Percentiles rank a stretch among this genome's conserved stretches.
phyloP scores from a whole-genome alignment of 2,797 vertebrate genomes.

The Enteromius radiatus region DNA sequence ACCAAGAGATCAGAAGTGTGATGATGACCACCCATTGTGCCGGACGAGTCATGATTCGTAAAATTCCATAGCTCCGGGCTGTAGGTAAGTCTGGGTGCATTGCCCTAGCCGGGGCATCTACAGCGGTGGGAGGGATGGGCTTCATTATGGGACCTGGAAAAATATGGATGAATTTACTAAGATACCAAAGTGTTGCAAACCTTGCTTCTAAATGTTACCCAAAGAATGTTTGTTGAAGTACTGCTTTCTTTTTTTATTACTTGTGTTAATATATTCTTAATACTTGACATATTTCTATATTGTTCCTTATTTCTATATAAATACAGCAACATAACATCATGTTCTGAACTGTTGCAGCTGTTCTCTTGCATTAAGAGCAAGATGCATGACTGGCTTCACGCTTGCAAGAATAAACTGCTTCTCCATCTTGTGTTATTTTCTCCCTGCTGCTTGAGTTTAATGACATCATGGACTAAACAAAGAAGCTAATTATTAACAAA shows the following conservation, averaged over 20 bases:
- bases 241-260: background rate
- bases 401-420: constrained; percentile 31
- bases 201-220: background rate
- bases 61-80: constrained; percentile 64
- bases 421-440: constrained; percentile 29
- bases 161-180: constrained; percentile 2
- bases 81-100: constrained; percentile 43
- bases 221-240: background rate
- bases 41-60: constrained; percentile 79
- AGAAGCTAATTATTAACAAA: background rate
- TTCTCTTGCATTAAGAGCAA: constrained; percentile 15
- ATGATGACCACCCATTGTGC: constrained; percentile 91
- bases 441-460: constrained; percentile 11
- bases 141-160: constrained; percentile 58
- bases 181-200: background rate
- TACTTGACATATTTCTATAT: background rate
- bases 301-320: background rate
- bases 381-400: constrained; percentile 20
- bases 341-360: constrained; percentile 27
- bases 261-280: background rate
- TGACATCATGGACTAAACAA: constrained; percentile 6
- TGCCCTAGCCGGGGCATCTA: constrained; percentile 49
- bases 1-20: constrained; percentile 90
- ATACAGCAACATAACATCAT: background rate
- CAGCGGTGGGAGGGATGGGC: constrained; percentile 45